A percentile compares a stretch with the other conserved stretches of the same genome.
Conservation (phyloP, 2,888 invertebrate species). For the Carpatolechia fugitivella region DNA sequence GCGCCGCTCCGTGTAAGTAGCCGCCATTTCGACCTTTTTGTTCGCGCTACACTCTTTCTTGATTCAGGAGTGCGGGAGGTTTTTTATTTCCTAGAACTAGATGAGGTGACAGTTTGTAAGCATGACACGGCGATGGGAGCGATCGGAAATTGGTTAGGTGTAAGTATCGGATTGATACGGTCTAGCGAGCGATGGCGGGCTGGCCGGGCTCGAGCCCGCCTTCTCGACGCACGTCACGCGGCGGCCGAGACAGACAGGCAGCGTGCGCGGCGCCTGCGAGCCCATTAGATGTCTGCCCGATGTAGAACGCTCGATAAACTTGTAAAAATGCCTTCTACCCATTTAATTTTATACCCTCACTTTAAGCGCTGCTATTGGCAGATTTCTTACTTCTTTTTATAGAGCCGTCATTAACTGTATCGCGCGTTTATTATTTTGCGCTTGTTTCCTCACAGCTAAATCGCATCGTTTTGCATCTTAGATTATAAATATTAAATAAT, state of each 20-base stretch:
- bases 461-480: conserved; percentile 37
- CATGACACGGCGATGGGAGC: conserved; percentile 37
- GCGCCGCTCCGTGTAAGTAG: conserved; percentile 64
- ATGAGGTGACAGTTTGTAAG: conserved; percentile 36
- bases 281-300: conserved; percentile 74
- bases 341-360: conserved; percentile 76
- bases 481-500: neutral
- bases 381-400: conserved; percentile 70
- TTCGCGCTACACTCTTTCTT: conserved; percentile 46
- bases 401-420: conserved; percentile 66
- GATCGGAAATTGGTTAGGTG: conserved; percentile 52
- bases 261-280: conserved; percentile 71
- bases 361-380: conserved; percentile 75
- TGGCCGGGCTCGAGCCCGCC: neutral
- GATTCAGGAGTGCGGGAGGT: conserved; percentile 26
- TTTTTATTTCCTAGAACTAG: conserved; percentile 32
- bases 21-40: conserved; percentile 62
- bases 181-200: conserved; percentile 28
- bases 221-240: conserved; percentile 43
- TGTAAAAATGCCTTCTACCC: conserved; percentile 77
- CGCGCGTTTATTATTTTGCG: conserved; percentile 59
- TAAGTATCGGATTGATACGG: conserved; percentile 41
- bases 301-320: conserved; percentile 79
- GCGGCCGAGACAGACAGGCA: conserved; percentile 69
- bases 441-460: conserved; percentile 43